phyloP scores from a whole-genome alignment of 2,888 invertebrate species.

The Hartigia nigra region DNA sequence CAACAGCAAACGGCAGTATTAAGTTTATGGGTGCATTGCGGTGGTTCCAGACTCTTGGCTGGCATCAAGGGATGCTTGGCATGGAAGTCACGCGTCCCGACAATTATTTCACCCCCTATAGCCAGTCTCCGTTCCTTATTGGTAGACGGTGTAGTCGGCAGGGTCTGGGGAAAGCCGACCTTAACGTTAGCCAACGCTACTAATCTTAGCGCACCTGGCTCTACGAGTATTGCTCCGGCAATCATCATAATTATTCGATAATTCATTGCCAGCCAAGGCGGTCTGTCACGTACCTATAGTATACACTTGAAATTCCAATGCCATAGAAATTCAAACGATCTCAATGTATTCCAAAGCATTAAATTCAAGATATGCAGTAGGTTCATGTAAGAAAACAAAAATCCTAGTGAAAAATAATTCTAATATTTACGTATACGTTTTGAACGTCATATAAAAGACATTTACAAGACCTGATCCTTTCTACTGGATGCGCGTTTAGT shows the following conservation, averaged over 20 bases:
- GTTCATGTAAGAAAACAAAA: no score
- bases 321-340: no score
- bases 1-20: conserved; percentile 45
- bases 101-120: conserved; percentile 58
- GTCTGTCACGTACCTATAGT: neutral
- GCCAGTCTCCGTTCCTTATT: conserved; percentile 37
- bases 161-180: conserved; percentile 32
- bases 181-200: conserved; percentile 37
- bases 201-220: conserved; percentile 51
- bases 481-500: neutral
- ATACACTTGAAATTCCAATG: neutral
- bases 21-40: conserved; percentile 62
- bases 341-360: no score
- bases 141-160: conserved; percentile 36
- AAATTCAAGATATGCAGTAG: no score
- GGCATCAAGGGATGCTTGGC: conserved; percentile 49
- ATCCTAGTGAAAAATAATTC: no score
- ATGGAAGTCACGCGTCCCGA: conserved; percentile 60
- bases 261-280: conserved; percentile 19
- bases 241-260: conserved; percentile 48
- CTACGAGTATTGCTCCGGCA: conserved; percentile 37
- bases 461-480: no score
- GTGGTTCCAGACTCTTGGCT: conserved; percentile 52
- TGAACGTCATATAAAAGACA: no score
- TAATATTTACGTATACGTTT: no score